Evolutionary conservation across 2,797 vertebrate genomes (phyloP).

Genomic region (Nasua narica): DNA sequence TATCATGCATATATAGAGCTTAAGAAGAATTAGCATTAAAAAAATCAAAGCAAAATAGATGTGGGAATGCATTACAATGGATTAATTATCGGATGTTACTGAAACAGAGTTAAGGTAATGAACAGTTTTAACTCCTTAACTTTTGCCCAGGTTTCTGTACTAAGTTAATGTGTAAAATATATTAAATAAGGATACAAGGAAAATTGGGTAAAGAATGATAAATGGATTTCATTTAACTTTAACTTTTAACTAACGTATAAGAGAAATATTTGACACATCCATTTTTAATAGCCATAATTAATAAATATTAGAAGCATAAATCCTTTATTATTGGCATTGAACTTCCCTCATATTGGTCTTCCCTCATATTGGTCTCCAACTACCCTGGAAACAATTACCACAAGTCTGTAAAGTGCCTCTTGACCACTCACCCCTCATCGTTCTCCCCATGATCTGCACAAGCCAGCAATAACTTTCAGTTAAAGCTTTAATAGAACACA

Average conservation of each 20-base stretch:
- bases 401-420: not conserved
- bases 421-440: not conserved
- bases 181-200: not conserved
- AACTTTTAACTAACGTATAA: not conserved
- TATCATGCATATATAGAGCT: not conserved
- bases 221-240: not conserved
- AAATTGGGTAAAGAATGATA: not conserved
- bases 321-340: not conserved
- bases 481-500: not conserved
- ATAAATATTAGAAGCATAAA: not conserved
- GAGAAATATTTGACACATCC: not conserved
- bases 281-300: not conserved
- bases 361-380: not conserved
- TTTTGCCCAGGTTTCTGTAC: not conserved
- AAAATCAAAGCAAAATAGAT: not conserved
- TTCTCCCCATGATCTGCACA: not conserved
- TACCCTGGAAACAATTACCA: not conserved
- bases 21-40: not conserved
- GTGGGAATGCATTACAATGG: fast-evolving
- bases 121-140: not conserved
- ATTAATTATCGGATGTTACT: not conserved
- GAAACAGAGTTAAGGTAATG: not conserved
- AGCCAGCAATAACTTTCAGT: too few species aligned
- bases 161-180: not conserved
- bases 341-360: not conserved